Percentiles rank a stretch among this genome's conserved stretches.
Conservation (phyloP, 2,888 invertebrate genomes). For the Tenodera sinensis region DNA sequence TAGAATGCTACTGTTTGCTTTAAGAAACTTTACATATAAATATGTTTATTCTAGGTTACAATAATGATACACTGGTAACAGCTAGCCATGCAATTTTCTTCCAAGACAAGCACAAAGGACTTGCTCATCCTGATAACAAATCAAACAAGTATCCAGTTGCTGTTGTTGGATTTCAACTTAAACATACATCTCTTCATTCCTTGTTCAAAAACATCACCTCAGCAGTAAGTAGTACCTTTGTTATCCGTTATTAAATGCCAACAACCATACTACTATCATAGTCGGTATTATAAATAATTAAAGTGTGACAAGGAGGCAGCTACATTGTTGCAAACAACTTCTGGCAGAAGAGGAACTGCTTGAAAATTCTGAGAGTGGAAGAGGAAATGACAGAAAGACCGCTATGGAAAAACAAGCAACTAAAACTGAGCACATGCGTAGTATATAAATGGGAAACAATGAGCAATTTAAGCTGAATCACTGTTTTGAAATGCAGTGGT, state of each 20-base stretch:
- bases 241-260: neutral
- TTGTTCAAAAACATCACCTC: constrained; percentile 72
- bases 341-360: too few relatives aligned
- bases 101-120: constrained; percentile 55
- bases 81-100: constrained; percentile 77
- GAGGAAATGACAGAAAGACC: too few relatives aligned
- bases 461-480: too few relatives aligned
- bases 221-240: constrained; percentile 37
- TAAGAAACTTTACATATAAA: neutral
- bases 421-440: too few relatives aligned
- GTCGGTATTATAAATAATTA: too few relatives aligned
- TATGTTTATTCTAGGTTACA: constrained; percentile 37
- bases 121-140: constrained; percentile 84
- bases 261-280: too few relatives aligned
- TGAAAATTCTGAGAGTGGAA: too few relatives aligned
- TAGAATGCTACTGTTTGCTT: neutral
- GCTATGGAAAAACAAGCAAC: too few relatives aligned
- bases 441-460: too few relatives aligned
- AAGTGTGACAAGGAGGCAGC: too few relatives aligned
- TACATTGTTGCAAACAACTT: too few relatives aligned
- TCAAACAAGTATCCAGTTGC: constrained; percentile 61
- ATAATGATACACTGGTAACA: constrained; percentile 63
- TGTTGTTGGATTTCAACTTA: constrained; percentile 84
- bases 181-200: constrained; percentile 64
- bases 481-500: too few relatives aligned